Evolutionary conservation across 2,888 invertebrate species (phyloP), one percentile per base, ranked within the genome.

Genomic region (Drosophila borborema): DNA sequence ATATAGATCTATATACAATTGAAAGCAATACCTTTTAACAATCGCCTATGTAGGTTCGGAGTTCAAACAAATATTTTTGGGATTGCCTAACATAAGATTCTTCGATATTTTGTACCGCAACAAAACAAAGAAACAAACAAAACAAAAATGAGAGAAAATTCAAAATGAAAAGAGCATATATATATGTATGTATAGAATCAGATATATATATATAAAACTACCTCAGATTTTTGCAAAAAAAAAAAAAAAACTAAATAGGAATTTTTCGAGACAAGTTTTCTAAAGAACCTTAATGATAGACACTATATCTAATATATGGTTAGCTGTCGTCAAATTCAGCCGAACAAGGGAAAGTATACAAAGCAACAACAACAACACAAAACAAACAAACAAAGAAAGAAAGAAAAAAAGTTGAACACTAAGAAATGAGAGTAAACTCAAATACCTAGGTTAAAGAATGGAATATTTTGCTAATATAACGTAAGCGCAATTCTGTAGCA

Each of bases 211-310:
- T 45, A 40, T 77, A 77, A 73, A 88, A 89, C 88, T 88, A 88
- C 89, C 88, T 88, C 88, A 88, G 80, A 89, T 87, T 89, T 82
- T 87, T 86, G 89, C 76, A 83, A 83, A 76, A 45, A 62, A 18
- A 10, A 43, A 18, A 82, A 72, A 40, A 36, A 46, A 77, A 82
- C 55, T 64, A 77, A 51, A 75, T 72, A 84, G 74, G 76, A 84
- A 87, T 89, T 86, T 87, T 87, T 87, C 74, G 86, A 87, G 74
- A 81, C 73, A 82, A 74, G 82, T 86, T 88, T 86, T 86, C 89
- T 88, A 88, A 82, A 69, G 61, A 53, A 73, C 60, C 63, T 54
- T 56, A 58, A 80, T 40, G 60, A 73, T 72, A 77, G 65, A 80
- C 54, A 71, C 74, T 72, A 79, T 77, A 77, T 74, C 70, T 77